Percentiles rank a stretch among this genome's conserved stretches.
Evolutionary conservation across 2,888 invertebrate species (phyloP).

Genomic region (Phragmatobia fuliginosa): DNA sequence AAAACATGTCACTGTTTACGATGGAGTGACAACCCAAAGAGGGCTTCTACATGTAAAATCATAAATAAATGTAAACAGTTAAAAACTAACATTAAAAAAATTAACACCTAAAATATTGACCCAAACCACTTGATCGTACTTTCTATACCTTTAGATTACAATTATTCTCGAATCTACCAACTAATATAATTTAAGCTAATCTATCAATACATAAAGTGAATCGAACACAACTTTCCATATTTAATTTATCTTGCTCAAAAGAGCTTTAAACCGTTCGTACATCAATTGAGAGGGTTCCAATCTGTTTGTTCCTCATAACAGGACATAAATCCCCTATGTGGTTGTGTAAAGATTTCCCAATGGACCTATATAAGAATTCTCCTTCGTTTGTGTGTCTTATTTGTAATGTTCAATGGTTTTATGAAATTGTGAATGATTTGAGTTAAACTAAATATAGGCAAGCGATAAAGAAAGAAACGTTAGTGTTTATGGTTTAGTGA

Average conservation of each 20-base stretch:
- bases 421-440: slow-evolving; percentile 9
- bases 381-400: slow-evolving; percentile 39
- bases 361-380: slow-evolving; percentile 45
- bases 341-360: slow-evolving; percentile 64
- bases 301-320: slow-evolving; percentile 24
- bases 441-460: not conserved
- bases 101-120: not conserved
- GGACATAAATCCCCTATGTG: slow-evolving; percentile 48
- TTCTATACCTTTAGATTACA: not conserved
- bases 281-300: slow-evolving; percentile 32
- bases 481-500: no score
- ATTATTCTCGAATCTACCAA: not conserved
- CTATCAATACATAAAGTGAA: not conserved
- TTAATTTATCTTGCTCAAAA: slow-evolving; percentile 19
- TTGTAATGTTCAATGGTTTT: slow-evolving; percentile 31
- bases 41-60: no score
- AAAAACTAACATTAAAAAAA: no score
- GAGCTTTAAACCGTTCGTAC: slow-evolving; percentile 14
- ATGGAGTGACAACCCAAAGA: no score
- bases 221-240: not conserved
- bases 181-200: not conserved
- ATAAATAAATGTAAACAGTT: no score
- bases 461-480: not conserved
- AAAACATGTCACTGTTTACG: no score
- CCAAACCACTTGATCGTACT: not conserved